Conservation (phyloP, 1,140 invertebrate genomes). For the Eumaeus atala region DNA sequence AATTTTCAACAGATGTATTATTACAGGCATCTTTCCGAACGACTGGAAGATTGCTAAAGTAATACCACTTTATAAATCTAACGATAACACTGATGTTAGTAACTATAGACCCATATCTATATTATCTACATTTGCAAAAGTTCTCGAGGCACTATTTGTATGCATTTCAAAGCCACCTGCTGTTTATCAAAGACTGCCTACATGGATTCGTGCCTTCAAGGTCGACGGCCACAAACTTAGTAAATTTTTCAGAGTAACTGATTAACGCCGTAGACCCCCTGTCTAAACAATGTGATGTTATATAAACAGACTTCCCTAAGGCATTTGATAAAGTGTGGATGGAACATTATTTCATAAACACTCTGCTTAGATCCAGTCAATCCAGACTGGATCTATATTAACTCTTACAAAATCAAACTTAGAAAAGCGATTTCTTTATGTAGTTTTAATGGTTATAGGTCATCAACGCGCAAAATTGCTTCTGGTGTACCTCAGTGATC, state of each 20-base stretch:
- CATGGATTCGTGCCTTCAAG: neutral
- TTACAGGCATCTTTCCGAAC: too few species aligned
- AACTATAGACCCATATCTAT: constrained; percentile 6
- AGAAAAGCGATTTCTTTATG: neutral
- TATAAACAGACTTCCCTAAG: constrained; percentile 10
- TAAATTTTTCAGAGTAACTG: neutral
- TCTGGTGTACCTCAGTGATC: constrained; percentile 7
- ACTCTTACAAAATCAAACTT: neutral
- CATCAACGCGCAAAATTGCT: neutral
- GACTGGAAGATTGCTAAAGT: too few species aligned
- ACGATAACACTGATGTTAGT: neutral
- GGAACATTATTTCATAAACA: too few species aligned
- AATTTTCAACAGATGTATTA: too few species aligned
- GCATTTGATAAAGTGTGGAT: too few species aligned
- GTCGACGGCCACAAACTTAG: constrained; percentile 4
- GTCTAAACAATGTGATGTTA: neutral
- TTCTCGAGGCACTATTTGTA: neutral
- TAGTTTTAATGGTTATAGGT: neutral
- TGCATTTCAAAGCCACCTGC: neutral
- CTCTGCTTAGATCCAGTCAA: too few species aligned
- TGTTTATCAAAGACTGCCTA: neutral
- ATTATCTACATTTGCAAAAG: constrained; percentile 3
- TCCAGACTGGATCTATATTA: neutral
- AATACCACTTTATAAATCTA: too few species aligned
- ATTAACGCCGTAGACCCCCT: neutral